Conservation (phyloP, 1,140 invertebrate species). For the Sinella curviseta region DNA sequence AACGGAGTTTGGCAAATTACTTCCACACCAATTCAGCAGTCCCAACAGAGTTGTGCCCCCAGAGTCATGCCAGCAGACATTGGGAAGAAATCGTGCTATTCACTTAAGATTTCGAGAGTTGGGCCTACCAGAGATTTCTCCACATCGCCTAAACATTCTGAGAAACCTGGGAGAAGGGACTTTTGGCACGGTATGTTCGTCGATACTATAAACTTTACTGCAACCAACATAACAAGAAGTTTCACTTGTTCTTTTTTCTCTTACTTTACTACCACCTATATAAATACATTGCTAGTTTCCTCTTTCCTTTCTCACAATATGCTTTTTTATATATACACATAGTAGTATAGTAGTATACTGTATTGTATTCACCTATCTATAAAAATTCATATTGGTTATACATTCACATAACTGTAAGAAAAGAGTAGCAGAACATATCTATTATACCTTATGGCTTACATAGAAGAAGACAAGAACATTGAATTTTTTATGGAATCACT, state of each 20-base stretch:
- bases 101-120: slow-evolving; percentile 64
- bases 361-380: not conserved
- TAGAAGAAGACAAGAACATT: not conserved
- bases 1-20: slow-evolving; percentile 26
- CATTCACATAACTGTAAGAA: not conserved
- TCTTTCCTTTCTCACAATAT: not conserved
- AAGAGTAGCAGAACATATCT: not conserved
- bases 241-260: not conserved
- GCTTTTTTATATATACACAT: not conserved
- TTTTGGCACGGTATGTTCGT: slow-evolving; percentile 76
- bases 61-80: slow-evolving; percentile 16
- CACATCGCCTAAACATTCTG: slow-evolving; percentile 79
- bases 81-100: slow-evolving; percentile 7
- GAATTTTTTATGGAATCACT: slow-evolving; percentile 29
- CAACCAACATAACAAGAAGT: not conserved
- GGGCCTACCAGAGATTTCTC: slow-evolving; percentile 75
- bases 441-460: not conserved
- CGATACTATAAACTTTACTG: not conserved
- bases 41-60: not conserved
- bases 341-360: not conserved
- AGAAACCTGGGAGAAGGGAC: slow-evolving; percentile 84
- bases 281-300: slow-evolving; percentile 43
- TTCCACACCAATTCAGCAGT: slow-evolving; percentile 9
- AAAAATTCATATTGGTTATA: too few species aligned
- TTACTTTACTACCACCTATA: slow-evolving; percentile 16